Conservation (phyloP, 2,797 vertebrate genomes). For the Molothrus ater region DNA sequence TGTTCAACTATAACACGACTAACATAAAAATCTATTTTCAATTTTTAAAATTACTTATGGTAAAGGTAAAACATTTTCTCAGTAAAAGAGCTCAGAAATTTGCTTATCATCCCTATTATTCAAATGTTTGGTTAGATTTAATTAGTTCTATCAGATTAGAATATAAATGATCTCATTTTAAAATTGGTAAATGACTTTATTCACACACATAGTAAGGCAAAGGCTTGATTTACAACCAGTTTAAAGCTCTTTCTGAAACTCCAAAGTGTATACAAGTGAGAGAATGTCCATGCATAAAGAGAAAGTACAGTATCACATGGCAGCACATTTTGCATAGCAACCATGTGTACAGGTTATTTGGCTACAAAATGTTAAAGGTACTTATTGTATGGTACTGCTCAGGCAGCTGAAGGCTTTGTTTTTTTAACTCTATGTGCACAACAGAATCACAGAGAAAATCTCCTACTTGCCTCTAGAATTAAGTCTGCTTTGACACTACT, state of each 20-base stretch:
- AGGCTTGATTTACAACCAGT: neutral
- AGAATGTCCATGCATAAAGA: neutral
- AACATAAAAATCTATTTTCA: rapidly evolving
- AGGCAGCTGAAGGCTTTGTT: neutral
- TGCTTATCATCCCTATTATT: neutral
- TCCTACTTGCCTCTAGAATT: neutral
- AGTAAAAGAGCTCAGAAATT: neutral
- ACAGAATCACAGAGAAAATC: neutral
- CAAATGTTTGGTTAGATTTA: neutral
- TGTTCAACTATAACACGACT: neutral
- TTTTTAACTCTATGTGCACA: neutral
- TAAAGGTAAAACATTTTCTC: neutral
- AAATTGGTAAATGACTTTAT: neutral
- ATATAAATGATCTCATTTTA: neutral
- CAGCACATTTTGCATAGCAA: neutral
- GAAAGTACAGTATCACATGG: neutral
- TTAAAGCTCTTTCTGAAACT: neutral
- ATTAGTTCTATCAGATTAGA: neutral
- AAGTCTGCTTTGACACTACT: neutral
- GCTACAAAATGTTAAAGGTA: neutral
- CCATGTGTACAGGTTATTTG: neutral
- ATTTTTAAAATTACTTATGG: neutral
- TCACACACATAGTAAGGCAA: neutral
- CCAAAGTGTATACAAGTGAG: rapidly evolving
- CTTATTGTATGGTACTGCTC: neutral